Conservation (phyloP, 2,113 vertebrate genomes). For the Sigmodon hispidus region DNA sequence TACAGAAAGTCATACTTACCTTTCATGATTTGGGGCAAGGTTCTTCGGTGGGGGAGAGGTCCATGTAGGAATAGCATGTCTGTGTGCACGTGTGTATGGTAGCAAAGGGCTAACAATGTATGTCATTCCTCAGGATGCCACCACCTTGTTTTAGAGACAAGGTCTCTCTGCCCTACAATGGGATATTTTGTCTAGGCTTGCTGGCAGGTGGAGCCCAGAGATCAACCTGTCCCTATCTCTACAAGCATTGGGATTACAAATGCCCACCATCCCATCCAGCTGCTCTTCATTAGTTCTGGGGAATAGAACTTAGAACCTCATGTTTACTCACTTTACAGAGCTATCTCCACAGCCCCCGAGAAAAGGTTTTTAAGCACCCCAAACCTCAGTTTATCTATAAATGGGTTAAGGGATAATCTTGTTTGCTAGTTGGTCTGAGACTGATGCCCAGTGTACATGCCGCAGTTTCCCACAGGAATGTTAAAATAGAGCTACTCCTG, state of each 20-base stretch:
- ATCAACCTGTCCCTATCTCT: neutral
- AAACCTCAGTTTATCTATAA: neutral
- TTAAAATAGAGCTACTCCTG: neutral
- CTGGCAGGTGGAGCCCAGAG: neutral
- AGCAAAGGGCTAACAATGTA: neutral
- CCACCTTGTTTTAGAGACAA: neutral
- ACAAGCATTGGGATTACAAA: neutral
- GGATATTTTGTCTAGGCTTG: neutral
- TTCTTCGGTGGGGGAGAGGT: neutral
- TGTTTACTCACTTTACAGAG: neutral
- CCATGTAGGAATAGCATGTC: neutral
- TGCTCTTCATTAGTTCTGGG: neutral
- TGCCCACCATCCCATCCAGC: too few relatives aligned
- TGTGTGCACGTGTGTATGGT: neutral
- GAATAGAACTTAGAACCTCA: neutral
- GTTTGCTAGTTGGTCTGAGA: neutral
- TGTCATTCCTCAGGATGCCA: neutral
- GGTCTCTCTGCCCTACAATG: neutral
- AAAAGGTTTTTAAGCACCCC: neutral
- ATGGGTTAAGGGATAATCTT: neutral
- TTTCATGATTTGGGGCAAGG: neutral
- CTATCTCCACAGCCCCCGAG: neutral
- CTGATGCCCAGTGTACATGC: fast-evolving
- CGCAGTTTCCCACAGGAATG: too few relatives aligned
- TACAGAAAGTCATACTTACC: fast-evolving